These are phyloP conservation scores for Vulpes vulpes DNA, from an alignment of 2,113 vertebrate genomes.

Conservation along the genomic window DNA sequence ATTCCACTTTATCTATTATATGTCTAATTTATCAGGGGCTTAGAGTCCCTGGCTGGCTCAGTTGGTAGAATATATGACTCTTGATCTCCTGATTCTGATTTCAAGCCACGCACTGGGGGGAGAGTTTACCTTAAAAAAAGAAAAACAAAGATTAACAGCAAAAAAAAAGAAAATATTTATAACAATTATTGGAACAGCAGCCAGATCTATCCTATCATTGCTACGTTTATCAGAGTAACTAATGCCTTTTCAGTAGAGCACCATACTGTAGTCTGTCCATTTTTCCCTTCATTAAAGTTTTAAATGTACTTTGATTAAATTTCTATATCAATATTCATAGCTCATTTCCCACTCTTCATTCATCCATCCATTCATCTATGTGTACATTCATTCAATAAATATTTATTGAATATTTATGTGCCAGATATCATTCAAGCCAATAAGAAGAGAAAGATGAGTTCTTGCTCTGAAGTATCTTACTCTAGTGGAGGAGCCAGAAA, in stretches of 20 bases:
- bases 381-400: constrained; percentile 25
- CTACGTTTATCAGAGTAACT: neutral
- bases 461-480: constrained; percentile 5
- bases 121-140: neutral
- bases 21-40: constrained; percentile 11
- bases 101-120: neutral
- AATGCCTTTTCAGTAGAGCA: constrained; percentile 5
- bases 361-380: neutral
- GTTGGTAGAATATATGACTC: neutral
- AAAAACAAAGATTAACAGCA: neutral
- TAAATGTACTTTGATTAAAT: constrained; percentile 59
- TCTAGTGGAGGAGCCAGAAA: neutral
- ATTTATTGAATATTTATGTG: constrained; percentile 29
- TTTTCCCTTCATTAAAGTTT: constrained; percentile 62
- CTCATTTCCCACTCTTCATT: constrained; percentile 25
- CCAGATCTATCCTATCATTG: neutral
- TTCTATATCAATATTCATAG: constrained; percentile 27
- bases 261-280: neutral
- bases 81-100: neutral
- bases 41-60: neutral
- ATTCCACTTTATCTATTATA: neutral
- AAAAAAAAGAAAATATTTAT: constrained; percentile 13
- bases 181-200: neutral
- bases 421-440: neutral
- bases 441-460: neutral